These are phyloP conservation scores for Azorinus chamasolen DNA, from an alignment of 2,888 invertebrate species.

Conservation along the genomic window DNA sequence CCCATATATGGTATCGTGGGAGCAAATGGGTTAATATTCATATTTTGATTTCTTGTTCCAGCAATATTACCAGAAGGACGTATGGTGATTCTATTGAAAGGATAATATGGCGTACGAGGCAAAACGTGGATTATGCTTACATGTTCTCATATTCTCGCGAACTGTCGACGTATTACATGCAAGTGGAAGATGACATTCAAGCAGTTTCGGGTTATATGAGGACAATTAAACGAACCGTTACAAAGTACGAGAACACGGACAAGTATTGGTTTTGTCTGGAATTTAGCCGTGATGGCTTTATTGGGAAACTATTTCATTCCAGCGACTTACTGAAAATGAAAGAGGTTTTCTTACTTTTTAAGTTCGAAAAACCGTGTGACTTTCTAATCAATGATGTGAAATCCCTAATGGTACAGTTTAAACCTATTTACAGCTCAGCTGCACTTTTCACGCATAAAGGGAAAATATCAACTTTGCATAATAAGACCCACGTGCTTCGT, in stretches of 20 bases:
- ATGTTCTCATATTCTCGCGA: slow-evolving; percentile 80
- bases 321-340: slow-evolving; percentile 38
- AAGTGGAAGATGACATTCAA: slow-evolving; percentile 85
- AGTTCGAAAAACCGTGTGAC: slow-evolving; percentile 51
- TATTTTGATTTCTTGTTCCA: slow-evolving; percentile 36
- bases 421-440: slow-evolving; percentile 15
- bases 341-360: slow-evolving; percentile 48
- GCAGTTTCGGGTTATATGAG: slow-evolving; percentile 78
- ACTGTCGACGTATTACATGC: slow-evolving; percentile 82
- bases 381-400: slow-evolving; percentile 37
- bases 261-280: slow-evolving; percentile 54
- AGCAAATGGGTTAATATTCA: no score
- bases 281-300: slow-evolving; percentile 55
- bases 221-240: slow-evolving; percentile 81
- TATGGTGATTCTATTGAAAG: slow-evolving; percentile 82
- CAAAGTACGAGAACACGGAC: slow-evolving; percentile 41
- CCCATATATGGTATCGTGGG: no score
- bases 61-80: slow-evolving; percentile 65
- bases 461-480: slow-evolving; percentile 30
- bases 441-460: slow-evolving; percentile 55
- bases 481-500: no score
- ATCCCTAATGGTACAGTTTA: slow-evolving; percentile 37
- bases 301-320: slow-evolving; percentile 55
- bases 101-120: slow-evolving; percentile 85
- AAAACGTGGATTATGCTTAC: slow-evolving; percentile 85